Conservation (phyloP, 2,888 invertebrate species). For the Lamproptera curius region DNA sequence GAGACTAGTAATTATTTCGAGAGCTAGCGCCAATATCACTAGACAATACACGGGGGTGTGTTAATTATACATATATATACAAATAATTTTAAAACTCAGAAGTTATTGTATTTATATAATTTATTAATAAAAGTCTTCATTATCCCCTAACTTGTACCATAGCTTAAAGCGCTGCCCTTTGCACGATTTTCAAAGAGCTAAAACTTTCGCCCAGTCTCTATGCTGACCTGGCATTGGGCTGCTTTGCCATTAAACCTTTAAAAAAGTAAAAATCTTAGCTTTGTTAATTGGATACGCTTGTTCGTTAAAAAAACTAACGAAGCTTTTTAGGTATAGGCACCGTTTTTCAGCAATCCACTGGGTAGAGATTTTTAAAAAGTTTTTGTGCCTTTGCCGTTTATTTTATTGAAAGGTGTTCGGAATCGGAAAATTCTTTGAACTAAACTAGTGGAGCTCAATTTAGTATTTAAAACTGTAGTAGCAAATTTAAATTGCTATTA, state of each 20-base stretch:
- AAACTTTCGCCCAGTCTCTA: conserved; percentile 37
- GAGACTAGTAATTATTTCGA: too few relatives aligned
- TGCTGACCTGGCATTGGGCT: conserved; percentile 43
- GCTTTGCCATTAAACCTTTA: conserved; percentile 35
- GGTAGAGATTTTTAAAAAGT: background rate
- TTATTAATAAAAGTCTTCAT: background rate
- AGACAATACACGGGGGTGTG: too few relatives aligned
- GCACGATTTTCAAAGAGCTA: conserved; percentile 51
- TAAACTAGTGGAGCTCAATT: too few relatives aligned
- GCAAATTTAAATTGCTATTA: too few relatives aligned
- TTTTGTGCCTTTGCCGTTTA: background rate
- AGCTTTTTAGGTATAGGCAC: conserved; percentile 21
- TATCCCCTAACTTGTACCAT: conserved; percentile 31
- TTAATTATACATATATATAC: too few relatives aligned
- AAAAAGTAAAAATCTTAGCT: conserved; percentile 32
- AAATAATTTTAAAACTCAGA: too few relatives aligned
- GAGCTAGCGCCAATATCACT: too few relatives aligned
- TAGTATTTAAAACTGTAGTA: too few relatives aligned
- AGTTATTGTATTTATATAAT: too few relatives aligned
- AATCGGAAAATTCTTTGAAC: too few relatives aligned
- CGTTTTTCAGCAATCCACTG: background rate
- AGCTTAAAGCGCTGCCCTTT: conserved; percentile 43
- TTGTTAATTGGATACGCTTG: conserved; percentile 60
- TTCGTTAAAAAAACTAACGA: conserved; percentile 36
- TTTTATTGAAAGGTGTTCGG: too few relatives aligned